Base-by-base conservation (phyloP, 2,888 invertebrate species). In the Cryptus armator region DNA sequence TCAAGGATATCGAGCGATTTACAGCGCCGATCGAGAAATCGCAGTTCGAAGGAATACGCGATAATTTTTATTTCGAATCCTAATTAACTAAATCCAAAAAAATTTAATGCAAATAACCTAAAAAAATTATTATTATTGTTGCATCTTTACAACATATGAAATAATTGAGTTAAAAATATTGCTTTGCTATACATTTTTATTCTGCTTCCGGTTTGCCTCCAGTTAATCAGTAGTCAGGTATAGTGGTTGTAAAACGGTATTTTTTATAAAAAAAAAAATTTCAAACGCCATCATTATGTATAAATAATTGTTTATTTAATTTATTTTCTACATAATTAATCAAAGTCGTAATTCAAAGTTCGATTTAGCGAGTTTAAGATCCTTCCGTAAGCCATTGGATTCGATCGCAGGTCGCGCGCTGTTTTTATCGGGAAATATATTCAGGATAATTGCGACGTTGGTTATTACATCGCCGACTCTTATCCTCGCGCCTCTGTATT, bases 391-490 rank as follows among this genome's bases (percentile, higher is more conserved):
- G 44, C 9, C 43, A 24, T 72, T 67, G 7, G 51, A 53, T 5
- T 56, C 43, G n/a, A 53, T 19, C 32, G 24, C 12, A n/a, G 68
- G 68, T 14, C 7, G 19, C 9, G 53, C n/a, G 53, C 46, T 24
- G 12, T 66, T 53, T 44, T 53, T 9, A 12, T 67, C 29, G 2
- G 78, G 68, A 37, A 66, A 82, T 10, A 86, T 78, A 43, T 86
- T 86, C 3, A 86, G 24, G 16, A 82, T 64, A 16, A 86, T 10
- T 10, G 81, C 86, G 7, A 86, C 53, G 75, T 86, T 86, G 9
- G 81, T 85, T 16, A 85, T 68, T 10, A 86, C 66, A 70, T 86
- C 86, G 44, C 86, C 82, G 16, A 85, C 29, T 64, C 77, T 62
- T 68, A 86, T 48, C 12, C 59, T 59, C 10, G 86, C 37, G 12